Base-by-base conservation (phyloP, 2,888 invertebrate species). In the Leucophenga maculata region DNA sequence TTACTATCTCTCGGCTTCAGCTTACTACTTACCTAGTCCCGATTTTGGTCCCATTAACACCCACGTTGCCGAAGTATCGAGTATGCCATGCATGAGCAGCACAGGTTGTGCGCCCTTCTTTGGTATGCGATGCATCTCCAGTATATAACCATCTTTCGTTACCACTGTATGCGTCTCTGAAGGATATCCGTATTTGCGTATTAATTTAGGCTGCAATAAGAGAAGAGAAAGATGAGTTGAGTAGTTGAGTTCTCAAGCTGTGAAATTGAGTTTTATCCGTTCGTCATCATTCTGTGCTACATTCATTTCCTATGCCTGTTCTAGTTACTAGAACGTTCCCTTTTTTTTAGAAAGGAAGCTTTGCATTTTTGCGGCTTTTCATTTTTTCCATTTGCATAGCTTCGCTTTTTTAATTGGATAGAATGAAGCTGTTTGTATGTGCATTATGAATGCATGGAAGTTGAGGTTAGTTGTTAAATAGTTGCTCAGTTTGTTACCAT, bases 91-190 rank as follows among this genome's bases (percentile, higher is more conserved):
- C 90, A 93, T 91, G 55, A 94, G 71, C 46, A 94, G 90, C 0
- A 92, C 86, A 0, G 90, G 89, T 9, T 85, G 84, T 39, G 89
- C 87, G 31, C 90, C 89, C 44, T 90, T 90, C 39, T 91, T 91
- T 69, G 92, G 91, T 72, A 96, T 94, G 67, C 96, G 91, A 83
- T 96, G 94, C 87, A 96, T 85, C 77, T 91, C 90, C 76, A 97
- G 89, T 26, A 95, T 91, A 80, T 95, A 96, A 1, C 94, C 94
- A 89, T 97, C 96, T 54, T 90, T 85, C 0, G 97, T 97, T n/a
- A 89, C 89, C 8, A 94, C 91, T 0, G 85, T 85, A 80, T 94
- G 92, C 22, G 89, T 90, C 87, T 94, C 93, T 6, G 91, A 87
- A 0, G 91, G 90, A 84, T 94, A 94, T 0, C 92, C 90, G 82